These are phyloP conservation scores for Graptemys geographica DNA, from an alignment of 2,797 vertebrate species.

Conservation along the genomic window DNA sequence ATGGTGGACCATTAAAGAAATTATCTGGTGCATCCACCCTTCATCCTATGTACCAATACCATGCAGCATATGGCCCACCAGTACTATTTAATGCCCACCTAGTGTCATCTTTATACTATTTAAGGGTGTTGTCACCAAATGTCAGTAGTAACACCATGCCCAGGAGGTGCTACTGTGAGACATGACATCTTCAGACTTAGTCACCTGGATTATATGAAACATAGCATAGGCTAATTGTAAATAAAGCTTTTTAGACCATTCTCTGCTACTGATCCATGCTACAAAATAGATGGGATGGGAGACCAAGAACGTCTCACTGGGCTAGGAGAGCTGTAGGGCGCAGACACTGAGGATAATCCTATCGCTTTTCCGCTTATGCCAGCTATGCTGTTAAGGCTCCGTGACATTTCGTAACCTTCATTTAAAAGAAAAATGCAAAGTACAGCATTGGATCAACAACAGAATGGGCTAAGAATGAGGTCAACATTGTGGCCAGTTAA, in stretches of 20 bases:
- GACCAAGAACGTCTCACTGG: conserved; percentile 91
- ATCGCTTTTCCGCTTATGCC: conserved; percentile 89
- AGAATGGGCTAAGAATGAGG: conserved; percentile 80
- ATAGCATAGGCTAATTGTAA: conserved; percentile 84
- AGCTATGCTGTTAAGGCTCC: conserved; percentile 94
- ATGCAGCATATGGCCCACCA: conserved; percentile 80
- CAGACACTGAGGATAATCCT: conserved; percentile 90
- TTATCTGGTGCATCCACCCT: conserved; percentile 73
- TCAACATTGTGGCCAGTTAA: conserved; percentile 83
- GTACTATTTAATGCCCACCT: conserved; percentile 65
- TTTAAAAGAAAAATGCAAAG: conserved; percentile 93
- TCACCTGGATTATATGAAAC: conserved; percentile 77
- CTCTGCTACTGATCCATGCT: conserved; percentile 92
- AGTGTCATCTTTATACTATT: conserved; percentile 71
- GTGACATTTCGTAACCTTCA: conserved; percentile 93
- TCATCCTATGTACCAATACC: conserved; percentile 72
- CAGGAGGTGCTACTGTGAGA: conserved; percentile 72
- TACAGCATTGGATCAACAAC: conserved; percentile 90
- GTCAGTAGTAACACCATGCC: conserved; percentile 69
- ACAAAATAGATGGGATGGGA: conserved; percentile 93
- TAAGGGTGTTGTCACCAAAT: conserved; percentile 75
- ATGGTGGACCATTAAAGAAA: conserved; percentile 68
- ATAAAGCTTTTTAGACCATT: conserved; percentile 84
- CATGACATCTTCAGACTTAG: conserved; percentile 77
- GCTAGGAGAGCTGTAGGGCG: conserved; percentile 92